phyloP scores from a whole-genome alignment of 2,888 invertebrate genomes.

The Ctenicera cuprea region DNA sequence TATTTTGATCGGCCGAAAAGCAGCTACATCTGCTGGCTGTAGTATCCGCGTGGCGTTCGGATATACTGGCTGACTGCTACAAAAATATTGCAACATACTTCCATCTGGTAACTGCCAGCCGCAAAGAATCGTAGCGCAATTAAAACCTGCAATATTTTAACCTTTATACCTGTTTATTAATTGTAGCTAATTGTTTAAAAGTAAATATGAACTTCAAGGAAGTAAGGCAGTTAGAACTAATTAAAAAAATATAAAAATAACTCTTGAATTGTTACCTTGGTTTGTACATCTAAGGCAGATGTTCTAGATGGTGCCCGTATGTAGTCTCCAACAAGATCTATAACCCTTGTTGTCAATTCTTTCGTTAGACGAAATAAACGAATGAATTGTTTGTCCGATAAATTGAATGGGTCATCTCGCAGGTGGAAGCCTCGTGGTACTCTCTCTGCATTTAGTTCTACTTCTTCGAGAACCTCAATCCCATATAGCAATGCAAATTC shows the following conservation, averaged over 20 bases:
- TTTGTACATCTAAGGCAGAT: not conserved
- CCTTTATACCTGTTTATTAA: too few relatives aligned
- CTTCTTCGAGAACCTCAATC: too few relatives aligned
- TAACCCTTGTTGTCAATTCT: not conserved
- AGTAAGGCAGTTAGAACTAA: too few relatives aligned
- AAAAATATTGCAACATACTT: slow-evolving; percentile 15
- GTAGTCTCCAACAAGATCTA: not conserved
- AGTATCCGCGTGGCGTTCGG: not conserved
- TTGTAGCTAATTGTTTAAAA: too few relatives aligned
- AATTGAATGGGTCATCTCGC: too few relatives aligned
- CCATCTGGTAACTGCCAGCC: slow-evolving; percentile 13
- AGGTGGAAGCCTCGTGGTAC: too few relatives aligned
- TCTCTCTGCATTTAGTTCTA: too few relatives aligned
- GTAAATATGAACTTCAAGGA: too few relatives aligned
- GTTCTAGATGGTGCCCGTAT: not conserved
- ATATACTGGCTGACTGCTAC: slow-evolving; percentile 1
- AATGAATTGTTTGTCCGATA: not conserved
- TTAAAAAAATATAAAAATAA: too few relatives aligned
- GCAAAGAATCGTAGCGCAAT: slow-evolving; percentile 15
- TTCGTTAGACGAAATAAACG: slow-evolving; percentile 1
- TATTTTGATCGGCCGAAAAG: not conserved
- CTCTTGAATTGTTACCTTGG: not conserved
- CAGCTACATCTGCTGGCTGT: not conserved
- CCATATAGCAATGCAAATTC: too few relatives aligned
- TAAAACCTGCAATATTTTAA: slow-evolving; percentile 22